Base-by-base conservation (phyloP, 2,888 invertebrate genomes). In the Euzetes globulus region DNA sequence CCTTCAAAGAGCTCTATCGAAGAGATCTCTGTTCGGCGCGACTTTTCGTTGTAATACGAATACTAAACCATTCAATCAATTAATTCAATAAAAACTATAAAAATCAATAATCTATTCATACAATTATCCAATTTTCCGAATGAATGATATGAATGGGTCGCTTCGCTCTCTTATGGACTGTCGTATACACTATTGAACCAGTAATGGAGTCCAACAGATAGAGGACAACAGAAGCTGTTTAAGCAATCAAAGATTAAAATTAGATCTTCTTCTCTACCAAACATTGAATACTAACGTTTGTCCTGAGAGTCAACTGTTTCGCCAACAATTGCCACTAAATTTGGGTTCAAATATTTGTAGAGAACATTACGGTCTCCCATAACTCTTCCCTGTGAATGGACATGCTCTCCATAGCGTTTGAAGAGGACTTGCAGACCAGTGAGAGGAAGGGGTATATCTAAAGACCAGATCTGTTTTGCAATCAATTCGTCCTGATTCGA, bases 271-370 rank as follows among this genome's bases (percentile, higher is more conserved):
- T 17, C 19, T 74, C 60, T 19, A 63, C 6, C 1, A 75, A 68
- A 37, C 75, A 65, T 0, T 41, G 29, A 71, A n/a, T 17, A 80
- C 81, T 80, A 82, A 90, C 90, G 87, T 86, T 91, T 92, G 79
- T 91, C 89, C 72, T 88, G 82, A 11, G 86, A 86, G 81, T 74
- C 74, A 22, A 74, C 92, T 91, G 19, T 88, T 86, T 41, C 89
- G 0, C 92, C 90, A 33, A 91, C 87, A 77, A 96, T 86, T 17
- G 92, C 92, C 77, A 96, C 88, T 78, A 99, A 86, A 85, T 99
- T 99, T 37, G 99, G 99, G 86, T 99, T 99, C 79, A 92, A 88
- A 83, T 99, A 98, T 84, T 99, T 99, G 86, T 99, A 99, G 50
- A 98, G 88, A 73, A 99, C 99, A 79, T 93, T 93, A 77, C 99